Percentiles rank a stretch among this genome's conserved stretches.
Evolutionary conservation across 37 sponge, comb jelly and placozoan species (phyloP).

Genomic region (Chondrilla cf. caribensis): DNA sequence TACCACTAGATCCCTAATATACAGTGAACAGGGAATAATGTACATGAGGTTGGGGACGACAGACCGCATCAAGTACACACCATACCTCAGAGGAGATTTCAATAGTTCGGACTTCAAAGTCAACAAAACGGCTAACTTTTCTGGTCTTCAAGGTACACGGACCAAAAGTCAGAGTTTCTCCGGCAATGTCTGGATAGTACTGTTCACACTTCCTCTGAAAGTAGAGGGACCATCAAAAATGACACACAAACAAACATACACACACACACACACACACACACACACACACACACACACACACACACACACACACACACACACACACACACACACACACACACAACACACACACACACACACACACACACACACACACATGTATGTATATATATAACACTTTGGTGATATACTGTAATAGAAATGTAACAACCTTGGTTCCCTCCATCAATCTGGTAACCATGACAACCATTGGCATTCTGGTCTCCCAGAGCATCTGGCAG

Average conservation of each 20-base stretch:
- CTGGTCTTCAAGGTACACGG: not conserved
- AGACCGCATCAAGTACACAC: too few species aligned
- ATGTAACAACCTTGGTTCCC: not conserved
- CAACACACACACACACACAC: too few species aligned
- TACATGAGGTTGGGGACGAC: too few species aligned
- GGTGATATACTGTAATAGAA: not conserved
- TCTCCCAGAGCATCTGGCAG: slow-evolving; percentile 11
- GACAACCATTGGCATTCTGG: not conserved
- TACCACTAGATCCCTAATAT: not conserved
- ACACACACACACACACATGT: not conserved
- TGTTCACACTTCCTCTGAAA: slow-evolving; percentile 4
- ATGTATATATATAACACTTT: not conserved
- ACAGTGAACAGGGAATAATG: too few species aligned
- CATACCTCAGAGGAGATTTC: not conserved
- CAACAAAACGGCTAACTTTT: not conserved
- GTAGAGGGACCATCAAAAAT: not conserved
- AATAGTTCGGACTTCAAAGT: slow-evolving; percentile 8
- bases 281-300: too few species aligned
- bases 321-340: too few species aligned
- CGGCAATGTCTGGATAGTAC: not conserved
- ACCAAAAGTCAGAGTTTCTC: not conserved
- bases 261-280: too few species aligned
- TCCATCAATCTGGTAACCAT: slow-evolving; percentile 18
- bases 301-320: too few species aligned
- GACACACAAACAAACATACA: too few species aligned